Percentiles rank a stretch among this genome's conserved stretches.
Evolutionary conservation across 2,888 invertebrate species (phyloP).

Genomic region (Brachypalpus laphriformis): DNA sequence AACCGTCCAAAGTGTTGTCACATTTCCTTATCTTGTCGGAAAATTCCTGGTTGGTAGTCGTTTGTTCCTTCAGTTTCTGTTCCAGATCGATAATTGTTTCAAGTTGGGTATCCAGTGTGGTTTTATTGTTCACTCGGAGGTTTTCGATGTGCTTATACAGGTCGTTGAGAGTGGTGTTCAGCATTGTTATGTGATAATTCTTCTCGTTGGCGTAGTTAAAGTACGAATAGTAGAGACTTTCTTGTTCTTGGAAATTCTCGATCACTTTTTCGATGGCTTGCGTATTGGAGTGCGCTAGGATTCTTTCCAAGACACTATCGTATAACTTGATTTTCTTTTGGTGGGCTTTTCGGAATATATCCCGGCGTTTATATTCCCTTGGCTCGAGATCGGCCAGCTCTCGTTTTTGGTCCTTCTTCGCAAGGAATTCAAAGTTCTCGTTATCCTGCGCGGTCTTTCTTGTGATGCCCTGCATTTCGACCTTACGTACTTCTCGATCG

Average conservation of each 20-base stretch:
- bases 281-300: slow-evolving; percentile 79
- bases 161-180: slow-evolving; percentile 79
- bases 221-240: slow-evolving; percentile 81
- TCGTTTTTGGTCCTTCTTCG: slow-evolving; percentile 78
- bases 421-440: slow-evolving; percentile 78
- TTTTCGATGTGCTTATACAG: slow-evolving; percentile 79
- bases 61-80: slow-evolving; percentile 74
- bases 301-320: slow-evolving; percentile 79
- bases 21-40: slow-evolving; percentile 72
- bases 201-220: slow-evolving; percentile 82
- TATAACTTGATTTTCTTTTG: slow-evolving; percentile 80
- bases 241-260: slow-evolving; percentile 81
- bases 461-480: slow-evolving; percentile 80
- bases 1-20: slow-evolving; percentile 77
- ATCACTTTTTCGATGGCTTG: slow-evolving; percentile 78
- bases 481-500: slow-evolving; percentile 78
- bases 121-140: slow-evolving; percentile 77
- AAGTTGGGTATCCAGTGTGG: slow-evolving; percentile 77
- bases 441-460: slow-evolving; percentile 79
- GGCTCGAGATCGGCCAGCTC: slow-evolving; percentile 79
- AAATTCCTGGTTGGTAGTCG: slow-evolving; percentile 76
- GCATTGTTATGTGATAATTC: slow-evolving; percentile 80
- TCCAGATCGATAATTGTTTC: slow-evolving; percentile 77
- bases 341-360: slow-evolving; percentile 78
- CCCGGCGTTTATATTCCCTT: slow-evolving; percentile 80